A percentile compares a stretch with the other conserved stretches of the same genome.
These are phyloP conservation scores for Teinopalpus imperialis DNA, from an alignment of 2,888 invertebrate species.

Conservation along the genomic window DNA sequence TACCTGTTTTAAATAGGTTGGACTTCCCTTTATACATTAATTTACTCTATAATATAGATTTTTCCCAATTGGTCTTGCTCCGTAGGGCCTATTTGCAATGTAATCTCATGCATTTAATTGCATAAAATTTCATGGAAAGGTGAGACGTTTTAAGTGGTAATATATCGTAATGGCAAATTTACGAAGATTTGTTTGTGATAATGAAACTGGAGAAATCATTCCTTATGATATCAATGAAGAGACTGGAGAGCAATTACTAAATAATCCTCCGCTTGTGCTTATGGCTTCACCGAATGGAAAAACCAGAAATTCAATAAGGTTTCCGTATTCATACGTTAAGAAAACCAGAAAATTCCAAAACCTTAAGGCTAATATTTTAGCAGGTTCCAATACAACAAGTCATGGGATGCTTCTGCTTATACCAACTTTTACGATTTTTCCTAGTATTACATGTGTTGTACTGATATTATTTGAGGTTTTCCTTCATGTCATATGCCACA, in stretches of 20 bases:
- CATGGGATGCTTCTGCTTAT: constrained; percentile 81
- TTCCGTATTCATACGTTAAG: constrained; percentile 51
- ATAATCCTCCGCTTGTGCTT: constrained; percentile 31
- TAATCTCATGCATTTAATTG: too few species aligned
- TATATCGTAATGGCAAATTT: constrained; percentile 41
- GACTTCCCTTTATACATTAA: too few species aligned
- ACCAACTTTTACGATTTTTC: constrained; percentile 82
- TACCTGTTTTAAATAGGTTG: too few species aligned
- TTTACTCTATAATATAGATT: too few species aligned
- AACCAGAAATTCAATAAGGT: constrained; percentile 41
- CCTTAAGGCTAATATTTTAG: constrained; percentile 59
- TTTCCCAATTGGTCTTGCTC: too few species aligned
- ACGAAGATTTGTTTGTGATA: constrained; percentile 58
- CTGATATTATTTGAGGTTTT: constrained; percentile 81
- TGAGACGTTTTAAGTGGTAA: too few species aligned
- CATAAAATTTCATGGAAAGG: too few species aligned
- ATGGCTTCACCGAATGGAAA: constrained; percentile 19
- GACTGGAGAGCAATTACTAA: constrained; percentile 71
- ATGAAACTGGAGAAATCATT: constrained; percentile 78
- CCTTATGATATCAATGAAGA: constrained; percentile 68
- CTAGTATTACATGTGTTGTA: constrained; percentile 73
- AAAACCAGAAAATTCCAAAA: constrained; percentile 58
- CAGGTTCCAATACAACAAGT: constrained; percentile 63
- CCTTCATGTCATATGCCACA: constrained; percentile 86
- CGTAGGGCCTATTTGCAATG: too few species aligned